Conservation (phyloP, 2,888 invertebrate genomes). For the Lingula anatina region DNA sequence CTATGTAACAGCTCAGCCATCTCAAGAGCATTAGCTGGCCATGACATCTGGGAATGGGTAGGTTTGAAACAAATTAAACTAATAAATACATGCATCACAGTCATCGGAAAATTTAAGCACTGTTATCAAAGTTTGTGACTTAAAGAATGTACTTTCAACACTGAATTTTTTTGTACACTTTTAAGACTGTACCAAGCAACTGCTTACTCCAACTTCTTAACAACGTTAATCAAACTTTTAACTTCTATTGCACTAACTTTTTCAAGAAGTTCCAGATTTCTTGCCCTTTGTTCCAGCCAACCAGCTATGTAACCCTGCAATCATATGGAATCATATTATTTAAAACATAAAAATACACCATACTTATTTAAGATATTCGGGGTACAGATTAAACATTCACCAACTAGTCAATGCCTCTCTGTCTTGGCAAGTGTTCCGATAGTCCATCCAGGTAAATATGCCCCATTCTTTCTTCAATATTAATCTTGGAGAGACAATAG, state of each 20-base stretch:
- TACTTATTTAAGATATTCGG: not conserved
- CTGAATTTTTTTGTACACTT: too few relatives aligned
- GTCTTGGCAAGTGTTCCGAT: not conserved
- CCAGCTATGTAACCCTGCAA: slow-evolving; percentile 24
- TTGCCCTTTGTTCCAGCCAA: slow-evolving; percentile 31
- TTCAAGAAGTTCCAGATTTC: slow-evolving; percentile 32
- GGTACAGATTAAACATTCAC: not conserved
- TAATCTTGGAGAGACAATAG: too few relatives aligned
- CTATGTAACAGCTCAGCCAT: slow-evolving; percentile 9
- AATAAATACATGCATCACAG: too few relatives aligned
- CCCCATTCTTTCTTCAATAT: too few relatives aligned
- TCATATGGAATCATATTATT: too few relatives aligned
- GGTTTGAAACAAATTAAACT: not conserved
- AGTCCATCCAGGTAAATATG: too few relatives aligned
- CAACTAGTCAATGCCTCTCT: not conserved
- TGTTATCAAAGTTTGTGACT: too few relatives aligned
- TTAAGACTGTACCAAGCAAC: too few relatives aligned
- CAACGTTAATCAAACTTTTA: too few relatives aligned
- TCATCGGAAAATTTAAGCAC: too few relatives aligned
- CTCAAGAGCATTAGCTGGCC: slow-evolving; percentile 36
- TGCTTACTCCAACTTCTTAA: too few relatives aligned
- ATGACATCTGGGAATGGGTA: slow-evolving; percentile 21
- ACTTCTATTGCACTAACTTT: slow-evolving; percentile 29
- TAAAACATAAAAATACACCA: slow-evolving; percentile 7
- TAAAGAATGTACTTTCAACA: too few relatives aligned